Percentiles rank a stretch among this genome's conserved stretches.
Conservation (phyloP, 2,113 vertebrate species). For the Mionectes macconnelli region DNA sequence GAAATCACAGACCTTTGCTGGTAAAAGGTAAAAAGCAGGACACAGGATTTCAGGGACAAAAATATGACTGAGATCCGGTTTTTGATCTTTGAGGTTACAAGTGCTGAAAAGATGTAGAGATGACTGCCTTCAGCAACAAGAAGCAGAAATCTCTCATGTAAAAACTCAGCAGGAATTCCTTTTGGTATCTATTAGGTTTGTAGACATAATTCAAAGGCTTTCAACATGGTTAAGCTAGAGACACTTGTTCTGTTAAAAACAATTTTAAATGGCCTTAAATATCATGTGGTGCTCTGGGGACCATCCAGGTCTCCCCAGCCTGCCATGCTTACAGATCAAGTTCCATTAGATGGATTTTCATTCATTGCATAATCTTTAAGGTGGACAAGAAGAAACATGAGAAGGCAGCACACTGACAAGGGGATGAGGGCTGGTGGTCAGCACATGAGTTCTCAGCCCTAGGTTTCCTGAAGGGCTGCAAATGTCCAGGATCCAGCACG, state of each 20-base stretch:
- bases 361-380: background rate
- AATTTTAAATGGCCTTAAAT: background rate
- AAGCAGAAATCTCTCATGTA: background rate
- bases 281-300: background rate
- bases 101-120: background rate
- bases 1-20: background rate
- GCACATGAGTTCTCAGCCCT: background rate
- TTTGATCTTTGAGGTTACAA: background rate
- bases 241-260: background rate
- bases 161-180: constrained; percentile 5
- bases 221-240: background rate
- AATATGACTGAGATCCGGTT: background rate
- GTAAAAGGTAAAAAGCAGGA: background rate
- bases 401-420: background rate
- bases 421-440: fast-evolving
- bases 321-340: background rate
- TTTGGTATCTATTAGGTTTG: background rate
- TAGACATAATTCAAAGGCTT: background rate
- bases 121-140: background rate
- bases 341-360: background rate
- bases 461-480: background rate
- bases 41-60: background rate
- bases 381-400: background rate
- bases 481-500: background rate
- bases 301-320: background rate